phyloP scores from a whole-genome alignment of 2,797 vertebrate species.

The Glossophaga mutica region DNA sequence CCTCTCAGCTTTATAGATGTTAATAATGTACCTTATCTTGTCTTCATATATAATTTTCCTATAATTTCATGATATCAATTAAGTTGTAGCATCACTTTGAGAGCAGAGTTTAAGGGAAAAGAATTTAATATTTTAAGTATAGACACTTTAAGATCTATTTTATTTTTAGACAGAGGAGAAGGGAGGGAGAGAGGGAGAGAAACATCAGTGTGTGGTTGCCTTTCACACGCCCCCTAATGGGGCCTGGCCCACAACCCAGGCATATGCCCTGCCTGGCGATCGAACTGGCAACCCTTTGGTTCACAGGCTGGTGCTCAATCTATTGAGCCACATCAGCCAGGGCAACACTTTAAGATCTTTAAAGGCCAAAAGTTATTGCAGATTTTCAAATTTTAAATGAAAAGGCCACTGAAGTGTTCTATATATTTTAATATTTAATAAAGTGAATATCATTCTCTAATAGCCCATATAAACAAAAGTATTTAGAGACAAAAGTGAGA shows the following conservation, averaged over 20 bases:
- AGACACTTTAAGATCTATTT: neutral
- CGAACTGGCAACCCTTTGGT: too few species aligned
- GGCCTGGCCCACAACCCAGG: too few species aligned
- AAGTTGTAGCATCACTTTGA: neutral
- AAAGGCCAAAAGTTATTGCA: neutral
- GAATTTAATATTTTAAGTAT: neutral
- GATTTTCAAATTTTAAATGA: neutral
- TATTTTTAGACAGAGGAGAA: too few species aligned
- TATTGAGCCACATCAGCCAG: too few species aligned
- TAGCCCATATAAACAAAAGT: neutral
- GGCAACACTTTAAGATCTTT: neutral
- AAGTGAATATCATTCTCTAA: neutral
- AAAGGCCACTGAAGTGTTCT: neutral
- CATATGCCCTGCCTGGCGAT: too few species aligned
- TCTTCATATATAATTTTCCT: neutral
- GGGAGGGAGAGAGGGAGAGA: too few species aligned
- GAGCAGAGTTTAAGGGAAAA: neutral
- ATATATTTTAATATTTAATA: neutral
- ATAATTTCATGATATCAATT: neutral
- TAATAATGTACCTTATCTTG: neutral
- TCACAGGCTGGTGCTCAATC: too few species aligned
- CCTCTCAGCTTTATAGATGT: neutral
- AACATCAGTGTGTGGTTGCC: too few species aligned
- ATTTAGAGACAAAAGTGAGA: neutral
- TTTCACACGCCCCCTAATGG: too few species aligned